Evolutionary conservation across 2,888 invertebrate genomes (phyloP), one percentile per base, ranked within the genome.

Genomic region (Hipparchia semele): DNA sequence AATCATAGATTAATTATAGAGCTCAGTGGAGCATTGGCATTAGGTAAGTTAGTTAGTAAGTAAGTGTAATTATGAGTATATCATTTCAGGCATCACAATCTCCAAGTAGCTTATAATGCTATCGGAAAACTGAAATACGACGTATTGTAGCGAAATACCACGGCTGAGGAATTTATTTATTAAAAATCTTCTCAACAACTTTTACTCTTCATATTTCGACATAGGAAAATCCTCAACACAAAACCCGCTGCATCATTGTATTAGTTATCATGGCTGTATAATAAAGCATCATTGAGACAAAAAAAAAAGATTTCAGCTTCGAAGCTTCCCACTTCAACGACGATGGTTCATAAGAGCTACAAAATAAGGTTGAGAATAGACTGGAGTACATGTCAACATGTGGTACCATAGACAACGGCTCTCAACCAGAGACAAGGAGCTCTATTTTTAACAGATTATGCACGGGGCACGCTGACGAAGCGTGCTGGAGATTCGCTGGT

Each of bases 381-480:
- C 46, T 70, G 73, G 45, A 60, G 70, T 54, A 46, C 53, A 49
- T 71, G 71, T 73, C 76, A 73, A 75, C 73, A 75, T 75, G 77
- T 77, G 76, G 77, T 76, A 76, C 75, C 78, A 79, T 79, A 83
- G 83, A 85, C 82, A 81, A 83, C 82, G 81, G 79, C 81, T 76
- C 85, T 84, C 78, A 79, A 81, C 76, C 80, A 82, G 80, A 84
- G 83, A 82, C 80, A 82, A 85, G 83, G 84, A 83, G 82, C 83
- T 86, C 88, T 90, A 91, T 90, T 91, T 92, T 90, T 91, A 90
- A 86, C 86, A 86, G 87, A 91, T 91, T 90, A 91, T 90, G 89
- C 91, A 87, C 82, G 84, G 84, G 81, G 80, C 75, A 80, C 83
- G 81, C 85, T 85, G 82, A 80, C 82, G 79, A 73, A 75, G 80